These are phyloP conservation scores for Anolis apletophallus DNA, from an alignment of 2,797 vertebrate genomes.

Conservation along the genomic window DNA sequence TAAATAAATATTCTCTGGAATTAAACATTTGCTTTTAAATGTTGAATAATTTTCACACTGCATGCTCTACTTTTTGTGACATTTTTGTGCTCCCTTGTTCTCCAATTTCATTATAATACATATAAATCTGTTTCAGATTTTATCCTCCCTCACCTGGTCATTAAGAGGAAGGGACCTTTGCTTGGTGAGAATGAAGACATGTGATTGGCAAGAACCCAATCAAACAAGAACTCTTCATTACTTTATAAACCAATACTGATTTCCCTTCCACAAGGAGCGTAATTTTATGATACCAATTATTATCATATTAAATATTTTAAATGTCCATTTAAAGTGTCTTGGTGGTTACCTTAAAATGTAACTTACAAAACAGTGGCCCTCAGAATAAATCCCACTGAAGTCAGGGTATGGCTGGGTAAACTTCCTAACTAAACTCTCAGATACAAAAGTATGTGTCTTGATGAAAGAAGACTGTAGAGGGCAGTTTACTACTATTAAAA, in stretches of 20 bases:
- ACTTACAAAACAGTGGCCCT: background rate
- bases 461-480: conserved; percentile 19
- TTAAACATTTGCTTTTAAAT: conserved; percentile 11
- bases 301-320: background rate
- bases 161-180: background rate
- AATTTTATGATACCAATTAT: background rate
- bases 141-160: background rate
- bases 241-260: background rate
- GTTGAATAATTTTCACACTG: conserved; percentile 10
- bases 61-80: background rate
- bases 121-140: background rate
- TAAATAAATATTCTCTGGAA: conserved; percentile 4
- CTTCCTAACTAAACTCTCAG: background rate
- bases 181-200: background rate
- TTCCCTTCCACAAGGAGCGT: background rate
- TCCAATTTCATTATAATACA: conserved; percentile 24
- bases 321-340: background rate
- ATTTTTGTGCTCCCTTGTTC: background rate
- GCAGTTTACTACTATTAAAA: conserved; percentile 28
- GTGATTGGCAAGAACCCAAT: background rate
- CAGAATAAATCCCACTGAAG: background rate
- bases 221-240: background rate
- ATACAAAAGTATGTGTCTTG: background rate
- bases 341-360: background rate
- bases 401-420: background rate